Base-by-base conservation (phyloP, 2,888 invertebrate species). In the Pseudococcus viburni region DNA sequence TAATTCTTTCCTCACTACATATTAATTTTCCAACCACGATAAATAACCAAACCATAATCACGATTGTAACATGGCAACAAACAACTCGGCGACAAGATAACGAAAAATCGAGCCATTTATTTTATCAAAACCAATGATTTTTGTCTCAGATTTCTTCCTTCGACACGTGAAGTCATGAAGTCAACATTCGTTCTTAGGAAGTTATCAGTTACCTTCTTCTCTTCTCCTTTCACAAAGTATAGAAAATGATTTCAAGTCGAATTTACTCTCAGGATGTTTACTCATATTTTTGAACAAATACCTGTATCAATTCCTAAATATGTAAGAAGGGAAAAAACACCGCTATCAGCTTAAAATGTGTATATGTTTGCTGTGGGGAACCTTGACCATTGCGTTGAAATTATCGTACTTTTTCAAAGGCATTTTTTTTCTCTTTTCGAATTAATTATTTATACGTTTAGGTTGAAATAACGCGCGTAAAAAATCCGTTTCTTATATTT, bases 381-480 rank as follows among this genome's bases (percentile, higher is more conserved):
- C 73, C 73, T 73, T 73, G 73, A 73, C 73, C 73, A 12, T 73
- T 73, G 26, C 73, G 26, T 73, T 73, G 26, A 73, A 73, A 73
- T 73, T 73, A 73, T 33, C 26, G 11, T 64, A 22, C 64, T 73
- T 15, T 33, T 73, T 26, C 26, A 73, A 26, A 73, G 12, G 33
- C 22, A 26, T 26, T 22, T 73, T 73, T 68, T 73, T 26, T 26
- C 64, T 19, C n/a, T 73, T 9, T 68, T 19, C 19, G 19, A 26
- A 26, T 73, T 73, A 26, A 55, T 55, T 55, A 51, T 15, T 51
- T 51, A 8, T 46, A 12, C 11, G 48, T 51, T 51, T 51, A 51
- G 11, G 48, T 51, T 51, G 42, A 9, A 42, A 42, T 5, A 42
- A 42, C 42, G 9, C 42, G 9, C 42, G 42, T 42, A 42, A 42